phyloP scores from a whole-genome alignment of 2,113 vertebrate species.

The Mystacornis crossleyi region DNA sequence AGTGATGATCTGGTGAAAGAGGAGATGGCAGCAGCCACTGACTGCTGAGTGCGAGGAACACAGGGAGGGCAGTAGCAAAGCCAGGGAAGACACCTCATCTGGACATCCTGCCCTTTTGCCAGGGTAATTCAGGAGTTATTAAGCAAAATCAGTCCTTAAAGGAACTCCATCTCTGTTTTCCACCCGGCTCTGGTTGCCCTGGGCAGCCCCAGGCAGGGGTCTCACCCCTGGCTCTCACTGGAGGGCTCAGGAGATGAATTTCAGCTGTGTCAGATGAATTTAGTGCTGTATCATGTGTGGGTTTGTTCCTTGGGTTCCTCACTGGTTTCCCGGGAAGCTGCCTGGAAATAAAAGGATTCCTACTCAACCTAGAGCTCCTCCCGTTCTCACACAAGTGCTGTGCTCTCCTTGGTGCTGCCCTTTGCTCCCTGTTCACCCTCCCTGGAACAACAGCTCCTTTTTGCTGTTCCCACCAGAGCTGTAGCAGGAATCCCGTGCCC shows the following conservation, averaged over 20 bases:
- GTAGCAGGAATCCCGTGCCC: rapidly evolving
- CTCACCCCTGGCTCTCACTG: background rate
- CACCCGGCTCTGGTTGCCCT: background rate
- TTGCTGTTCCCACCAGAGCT: background rate
- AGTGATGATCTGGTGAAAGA: background rate
- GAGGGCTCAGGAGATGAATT: background rate
- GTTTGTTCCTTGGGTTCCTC: rapidly evolving
- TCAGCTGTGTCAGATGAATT: background rate
- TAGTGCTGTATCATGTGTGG: rapidly evolving
- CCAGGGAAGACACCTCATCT: background rate
- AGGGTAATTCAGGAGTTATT: background rate
- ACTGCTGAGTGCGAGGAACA: background rate
- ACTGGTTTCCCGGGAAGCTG: rapidly evolving
- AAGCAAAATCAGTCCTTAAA: background rate
- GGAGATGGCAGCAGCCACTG: background rate
- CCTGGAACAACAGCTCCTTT: rapidly evolving
- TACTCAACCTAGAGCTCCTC: rapidly evolving
- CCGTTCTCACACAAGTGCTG: rapidly evolving
- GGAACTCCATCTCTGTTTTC: background rate
- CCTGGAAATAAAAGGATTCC: rapidly evolving
- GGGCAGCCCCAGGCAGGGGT: background rate
- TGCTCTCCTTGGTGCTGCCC: background rate
- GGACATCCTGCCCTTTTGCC: background rate
- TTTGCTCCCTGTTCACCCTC: background rate
- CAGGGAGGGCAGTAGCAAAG: background rate